phyloP scores from a whole-genome alignment of 2,113 vertebrate genomes.

The Rattus norvegicus region DNA sequence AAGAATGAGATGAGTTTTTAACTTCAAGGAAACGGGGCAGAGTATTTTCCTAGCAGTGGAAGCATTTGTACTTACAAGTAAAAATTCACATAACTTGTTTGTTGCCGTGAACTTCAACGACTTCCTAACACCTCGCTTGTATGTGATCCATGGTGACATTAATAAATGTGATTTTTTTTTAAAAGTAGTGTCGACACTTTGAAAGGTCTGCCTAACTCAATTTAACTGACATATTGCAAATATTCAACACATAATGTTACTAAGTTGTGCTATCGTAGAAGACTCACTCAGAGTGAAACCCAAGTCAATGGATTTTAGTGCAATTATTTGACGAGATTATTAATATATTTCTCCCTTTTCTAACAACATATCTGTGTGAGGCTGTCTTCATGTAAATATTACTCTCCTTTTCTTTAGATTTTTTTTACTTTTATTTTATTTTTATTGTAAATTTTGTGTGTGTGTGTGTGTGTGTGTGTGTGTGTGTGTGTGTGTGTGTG shows the following conservation, averaged over 20 bases:
- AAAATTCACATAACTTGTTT: slow-evolving; percentile 19
- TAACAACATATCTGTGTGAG: background rate
- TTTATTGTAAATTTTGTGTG: background rate
- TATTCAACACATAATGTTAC: background rate
- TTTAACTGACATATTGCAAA: slow-evolving; percentile 27
- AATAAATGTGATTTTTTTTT: slow-evolving; percentile 10
- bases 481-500: background rate
- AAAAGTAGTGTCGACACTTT: slow-evolving; percentile 36
- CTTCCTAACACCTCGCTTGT: slow-evolving; percentile 5
- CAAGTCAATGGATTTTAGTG: slow-evolving; percentile 30
- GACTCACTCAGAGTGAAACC: slow-evolving; percentile 45
- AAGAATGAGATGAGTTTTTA: background rate
- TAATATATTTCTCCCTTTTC: background rate
- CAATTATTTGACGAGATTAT: background rate
- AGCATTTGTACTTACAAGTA: background rate
- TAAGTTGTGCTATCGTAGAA: background rate
- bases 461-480: background rate
- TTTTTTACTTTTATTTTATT: background rate
- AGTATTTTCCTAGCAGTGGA: slow-evolving; percentile 13
- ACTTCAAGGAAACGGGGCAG: slow-evolving; percentile 22
- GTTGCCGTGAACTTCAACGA: background rate
- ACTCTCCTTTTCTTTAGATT: background rate
- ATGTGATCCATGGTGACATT: background rate
- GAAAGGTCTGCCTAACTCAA: background rate
- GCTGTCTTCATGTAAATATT: background rate